A percentile compares a stretch with the other conserved stretches of the same genome.
Evolutionary conservation across 23 tunicate species (phyloP).

Genomic region (Diplosoma virens): DNA sequence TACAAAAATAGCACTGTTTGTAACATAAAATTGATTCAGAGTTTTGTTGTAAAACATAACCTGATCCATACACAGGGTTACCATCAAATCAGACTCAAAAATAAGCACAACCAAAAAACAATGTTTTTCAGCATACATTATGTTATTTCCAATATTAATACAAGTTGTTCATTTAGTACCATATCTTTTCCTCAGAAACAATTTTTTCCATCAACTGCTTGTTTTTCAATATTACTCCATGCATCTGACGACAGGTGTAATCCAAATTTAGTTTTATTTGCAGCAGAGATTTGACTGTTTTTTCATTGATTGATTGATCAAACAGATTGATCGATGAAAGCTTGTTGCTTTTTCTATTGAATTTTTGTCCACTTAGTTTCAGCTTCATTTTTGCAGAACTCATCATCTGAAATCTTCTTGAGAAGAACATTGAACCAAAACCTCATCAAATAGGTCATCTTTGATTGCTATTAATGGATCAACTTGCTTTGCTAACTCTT

Average conservation of each 20-base stretch:
- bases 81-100: not conserved
- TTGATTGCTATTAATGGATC: not conserved
- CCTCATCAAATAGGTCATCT: too few relatives aligned
- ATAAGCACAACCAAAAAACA: not conserved
- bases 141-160: not conserved
- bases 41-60: too few relatives aligned
- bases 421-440: conserved; percentile 3
- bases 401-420: too few relatives aligned
- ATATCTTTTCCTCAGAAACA: not conserved
- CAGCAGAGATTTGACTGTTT: too few relatives aligned
- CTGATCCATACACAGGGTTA: conserved; percentile 7
- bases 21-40: too few relatives aligned
- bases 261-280: too few relatives aligned
- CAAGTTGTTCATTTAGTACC: not conserved
- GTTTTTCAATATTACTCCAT: conserved; percentile 1
- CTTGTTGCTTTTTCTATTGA: not conserved
- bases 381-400: too few relatives aligned
- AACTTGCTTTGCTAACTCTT: conserved; percentile 13
- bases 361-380: not conserved
- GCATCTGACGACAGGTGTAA: conserved; percentile 4
- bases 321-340: not conserved
- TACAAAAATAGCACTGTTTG: too few relatives aligned
- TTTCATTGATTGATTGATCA: not conserved
- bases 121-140: not conserved
- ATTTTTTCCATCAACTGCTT: not conserved